Evolutionary conservation across 2,888 invertebrate species (phyloP), one percentile per base, ranked within the genome.

Genomic region (Drosophila incognita): DNA sequence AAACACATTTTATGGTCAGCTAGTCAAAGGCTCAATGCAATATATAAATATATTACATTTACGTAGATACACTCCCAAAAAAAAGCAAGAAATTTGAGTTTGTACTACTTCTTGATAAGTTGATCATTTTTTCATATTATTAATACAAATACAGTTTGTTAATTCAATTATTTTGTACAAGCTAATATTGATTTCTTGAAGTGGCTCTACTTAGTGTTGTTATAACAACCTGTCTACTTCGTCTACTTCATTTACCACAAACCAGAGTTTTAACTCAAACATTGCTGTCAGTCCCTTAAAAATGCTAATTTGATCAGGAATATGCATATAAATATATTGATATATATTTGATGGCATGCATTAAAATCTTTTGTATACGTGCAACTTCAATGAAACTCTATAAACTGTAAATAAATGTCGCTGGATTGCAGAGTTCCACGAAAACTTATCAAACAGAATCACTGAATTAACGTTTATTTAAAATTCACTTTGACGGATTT

Each of bases 401-500:
- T 65, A 64, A 64, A 57, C 40, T 13, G 4, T 36, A 27, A 27
- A 38, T 56, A 38, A 38, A 56, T 56, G 46, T 57, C 52, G 10
- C 46, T 51, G 40, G 11, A 11, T 40, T 31, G n/a, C 57, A 33
- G 51, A 57, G 46, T 27, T 35, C 58, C 79, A 76, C 79, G 71
- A 70, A 78, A 85, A 69, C 82, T 87, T 84, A 71, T 87, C 67
- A 76, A 79, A 68, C 68, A 76, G 79, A 75, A 52, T 74, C 66
- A 69, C 66, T 42, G 54, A 69, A 71, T 76, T 72, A 62, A 57
- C 69, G 62, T n/a, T 56, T 68, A 88, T 85, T 86, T 78, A 73
- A 85, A 83, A 88, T 85, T 83, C 88, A 86, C 81, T 85, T 85
- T 85, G 72, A n/a, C 29, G 13, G 51, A 42, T 4, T 31, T 46